phyloP scores from a whole-genome alignment of 1,140 invertebrate species.

The Leptestheria dahalacensis region DNA sequence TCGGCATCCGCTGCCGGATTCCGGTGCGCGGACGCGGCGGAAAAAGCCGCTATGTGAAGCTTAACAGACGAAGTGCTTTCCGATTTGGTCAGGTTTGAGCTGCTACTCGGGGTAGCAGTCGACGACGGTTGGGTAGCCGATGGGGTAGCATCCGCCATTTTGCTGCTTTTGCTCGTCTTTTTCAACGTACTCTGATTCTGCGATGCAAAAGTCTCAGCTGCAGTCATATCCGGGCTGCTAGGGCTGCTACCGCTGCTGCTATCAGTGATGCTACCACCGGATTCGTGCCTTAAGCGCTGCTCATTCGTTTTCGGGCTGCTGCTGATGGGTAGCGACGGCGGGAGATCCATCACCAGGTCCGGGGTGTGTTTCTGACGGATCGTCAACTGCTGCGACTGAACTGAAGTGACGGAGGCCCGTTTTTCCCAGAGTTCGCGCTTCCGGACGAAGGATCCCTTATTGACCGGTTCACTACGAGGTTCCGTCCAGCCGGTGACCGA shows the following conservation, averaged over 20 bases:
- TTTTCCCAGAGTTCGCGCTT: conserved; percentile 46
- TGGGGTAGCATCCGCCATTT: conserved; percentile 3
- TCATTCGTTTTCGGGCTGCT: conserved; percentile 28
- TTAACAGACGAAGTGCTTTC: background rate
- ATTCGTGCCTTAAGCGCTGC: conserved; percentile 21
- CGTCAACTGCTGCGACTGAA: background rate
- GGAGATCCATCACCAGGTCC: conserved; percentile 77
- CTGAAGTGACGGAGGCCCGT: conserved; percentile 32
- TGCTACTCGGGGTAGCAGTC: background rate
- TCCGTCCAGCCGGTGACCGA: conserved; percentile 11
- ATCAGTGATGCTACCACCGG: conserved; percentile 9
- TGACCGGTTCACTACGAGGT: conserved; percentile 17
- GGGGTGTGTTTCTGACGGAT: conserved; percentile 51
- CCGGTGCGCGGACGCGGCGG: conserved; percentile 22
- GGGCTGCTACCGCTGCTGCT: conserved; percentile 11
- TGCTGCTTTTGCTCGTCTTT: conserved; percentile 43
- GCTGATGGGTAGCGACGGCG: conserved; percentile 33
- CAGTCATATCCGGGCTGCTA: conserved; percentile 46
- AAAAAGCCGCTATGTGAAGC: conserved; percentile 32
- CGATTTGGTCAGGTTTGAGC: conserved; percentile 11
- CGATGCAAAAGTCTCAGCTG: conserved; percentile 54
- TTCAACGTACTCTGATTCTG: conserved; percentile 68
- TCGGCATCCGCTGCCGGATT: conserved; percentile 35
- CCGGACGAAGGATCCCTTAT: conserved; percentile 27
- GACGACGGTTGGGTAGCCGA: conserved; percentile 2